Evolutionary conservation across 2,888 invertebrate species (phyloP), one percentile per base, ranked within the genome.

Genomic region (Poecilus cupreus): DNA sequence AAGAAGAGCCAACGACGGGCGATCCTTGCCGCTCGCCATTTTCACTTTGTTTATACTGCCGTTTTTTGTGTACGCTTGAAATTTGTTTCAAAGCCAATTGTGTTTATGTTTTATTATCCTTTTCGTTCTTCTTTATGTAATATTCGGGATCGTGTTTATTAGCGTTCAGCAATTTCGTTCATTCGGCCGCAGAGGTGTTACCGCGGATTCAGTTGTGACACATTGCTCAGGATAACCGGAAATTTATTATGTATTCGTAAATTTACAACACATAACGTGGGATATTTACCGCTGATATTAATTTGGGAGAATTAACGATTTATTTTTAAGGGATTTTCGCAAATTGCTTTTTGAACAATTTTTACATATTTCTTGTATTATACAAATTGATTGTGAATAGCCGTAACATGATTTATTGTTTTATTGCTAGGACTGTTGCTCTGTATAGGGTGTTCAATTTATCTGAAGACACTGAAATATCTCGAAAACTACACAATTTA

Each of bases 41-140:
- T 64, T 77, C 77, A 77, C 77, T 77, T 77, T 77, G 64, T 77
- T 77, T 64, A 24, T 77, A 60, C 64, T 77, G 46, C 43, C 64
- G 37, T 64, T 77, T 77, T 77, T 77, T 60, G 77, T 60, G 49
- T 77, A 46, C 20, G 43, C 43, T 43, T 64, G 39, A 77, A 77
- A 77, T 77, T 77, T 60, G 37, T 60, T 77, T 60, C 57, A 77
- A 77, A 77, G 64, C 64, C 77, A 64, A 77, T 77, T 77, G 77
- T 43, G 60, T 64, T 77, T 60, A 64, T 77, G 64, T 77, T 77
- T 77, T 64, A 77, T 72, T 72, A 72, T 46, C 72, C 68, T 72
- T 72, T 72, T 72, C 72, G 43, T 32, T 18, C 20, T 46, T 72
- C 43, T 72, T 72, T 46, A 43, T 72, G 43, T 72, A 72, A 72